Base-by-base conservation (phyloP, 2,888 invertebrate genomes). In the Mesorhabditis spiculigera region DNA sequence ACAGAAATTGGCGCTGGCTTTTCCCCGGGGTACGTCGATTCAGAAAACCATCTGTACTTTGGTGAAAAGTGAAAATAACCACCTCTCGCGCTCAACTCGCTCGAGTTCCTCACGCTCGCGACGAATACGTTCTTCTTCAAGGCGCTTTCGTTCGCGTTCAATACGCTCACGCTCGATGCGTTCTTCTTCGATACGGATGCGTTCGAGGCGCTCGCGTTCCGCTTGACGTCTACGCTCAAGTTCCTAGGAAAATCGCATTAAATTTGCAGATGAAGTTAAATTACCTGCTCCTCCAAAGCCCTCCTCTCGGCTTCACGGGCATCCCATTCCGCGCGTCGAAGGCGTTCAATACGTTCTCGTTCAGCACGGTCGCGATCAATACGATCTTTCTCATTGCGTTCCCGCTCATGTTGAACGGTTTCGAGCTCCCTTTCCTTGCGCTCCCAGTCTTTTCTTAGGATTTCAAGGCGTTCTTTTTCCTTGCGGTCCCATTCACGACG, bases 141-240 rank as follows among this genome's bases (percentile, higher is more conserved):
- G 71, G n/a, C 68, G 73, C 10, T 77, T 43, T n/a, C 80, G 70
- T 28, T 81, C 78, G 5, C 74, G 69, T 66, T 84, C 84, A 16
- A 81, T 69, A 61, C 81, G 77, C 66, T 84, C 84, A 83, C 84
- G 83, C 67, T 85, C 83, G 6, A 71, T 74, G 5, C 81, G 69
- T 28, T 63, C 63, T 28, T 63, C 63, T 28, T 63, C 63, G 6
- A 63, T 10, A 42, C 79, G 68, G 8, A 66, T 68, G 70, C 73
- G 75, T 67, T 79, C 79, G 41, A 72, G 73, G 16, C 74, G 70
- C 65, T 81, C 75, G 5, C 74, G 69, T 8, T n/a, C 28, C 6
- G 45, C 65, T 43, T 69, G 65, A 64, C 44, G 8, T 8, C 41
- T 45, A 65, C 68, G 68, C 68, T 68, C 68, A 4, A 62, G 68